Evolutionary conservation across 2,888 invertebrate genomes (phyloP), one percentile per base, ranked within the genome.

Genomic region (Nymphalis urticae): DNA sequence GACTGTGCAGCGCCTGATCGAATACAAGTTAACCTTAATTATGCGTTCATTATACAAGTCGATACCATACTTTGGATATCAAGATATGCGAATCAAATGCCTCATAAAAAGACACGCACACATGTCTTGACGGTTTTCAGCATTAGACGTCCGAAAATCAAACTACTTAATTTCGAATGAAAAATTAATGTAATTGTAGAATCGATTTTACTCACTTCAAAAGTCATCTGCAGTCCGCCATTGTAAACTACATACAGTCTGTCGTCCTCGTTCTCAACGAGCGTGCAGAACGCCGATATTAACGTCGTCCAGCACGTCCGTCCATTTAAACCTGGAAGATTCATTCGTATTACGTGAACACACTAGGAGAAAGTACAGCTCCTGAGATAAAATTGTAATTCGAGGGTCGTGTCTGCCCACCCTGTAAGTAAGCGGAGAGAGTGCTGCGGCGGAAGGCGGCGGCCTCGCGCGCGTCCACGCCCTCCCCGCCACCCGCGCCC

Each of bases 251-350:
- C 97, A 81, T 96, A 96, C 47, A 98, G 89, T 75, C 97, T 94
- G 87, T 98, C 98, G 79, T 98, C 98, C 78, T 97, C 96, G 50
- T 95, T 96, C 82, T 98, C 98, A 54, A 98, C 96, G 56, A 98
- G 93, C 78, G 97, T 97, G 85, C 97, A 95, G 82, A 98, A 95
- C 60, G 97, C 97, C 56, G 97, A 96, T 82, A 98, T 97, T 53
- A 98, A 91, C n/a, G 98, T 98, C 62, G 97, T 96, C 98, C 98
- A 98, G 84, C 97, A 97, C 0, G 97, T 97, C 68, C 98, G 94
- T 2, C 97, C 97, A 87, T 98, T 98, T 64, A 98, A 90, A 79
- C 96, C 96, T 91, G 89, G 10, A 75, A 24, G 51, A 64, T 21
- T 60, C n/a, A 16, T 17, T 8, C 54, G 16, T 56, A 32, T 7